Conservation (phyloP, 2,888 invertebrate species). For the Cryptocheilus praepositus region DNA sequence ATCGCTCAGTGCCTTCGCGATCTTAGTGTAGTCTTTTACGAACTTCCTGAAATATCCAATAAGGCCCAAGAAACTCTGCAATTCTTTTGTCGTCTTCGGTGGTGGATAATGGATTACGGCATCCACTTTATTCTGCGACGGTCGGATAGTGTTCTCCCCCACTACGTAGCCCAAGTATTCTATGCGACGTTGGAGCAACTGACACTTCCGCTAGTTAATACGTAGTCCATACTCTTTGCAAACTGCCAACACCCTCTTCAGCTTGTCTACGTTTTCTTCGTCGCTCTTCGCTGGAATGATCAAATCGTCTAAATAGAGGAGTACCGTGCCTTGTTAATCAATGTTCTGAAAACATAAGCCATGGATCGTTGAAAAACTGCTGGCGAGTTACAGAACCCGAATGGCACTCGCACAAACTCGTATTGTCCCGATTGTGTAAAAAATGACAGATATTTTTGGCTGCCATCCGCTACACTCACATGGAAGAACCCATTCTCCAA, state of each 20-base stretch:
- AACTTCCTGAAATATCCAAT: slow-evolving; percentile 51
- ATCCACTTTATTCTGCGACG: neutral
- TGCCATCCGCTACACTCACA: no score
- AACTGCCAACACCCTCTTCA: slow-evolving; percentile 35
- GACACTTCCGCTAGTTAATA: slow-evolving; percentile 49
- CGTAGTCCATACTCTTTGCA: slow-evolving; percentile 31
- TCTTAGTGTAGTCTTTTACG: slow-evolving; percentile 40
- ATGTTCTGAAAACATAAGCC: neutral
- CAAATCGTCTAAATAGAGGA: slow-evolving; percentile 13
- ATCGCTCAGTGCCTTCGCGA: slow-evolving; percentile 54
- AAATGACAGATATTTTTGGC: no score
- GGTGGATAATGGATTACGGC: slow-evolving; percentile 1
- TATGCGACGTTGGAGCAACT: slow-evolving; percentile 3
- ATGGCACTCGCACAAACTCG: no score
- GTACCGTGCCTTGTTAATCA: neutral
- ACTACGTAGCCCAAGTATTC: slow-evolving; percentile 14
- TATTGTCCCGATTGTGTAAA: no score
- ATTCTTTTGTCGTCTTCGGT: neutral
- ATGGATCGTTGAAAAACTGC: neutral
- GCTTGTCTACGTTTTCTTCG: slow-evolving; percentile 18
- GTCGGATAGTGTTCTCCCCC: neutral
- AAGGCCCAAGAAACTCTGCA: neutral
- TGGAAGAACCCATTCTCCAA: no score
- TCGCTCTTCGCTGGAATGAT: neutral
- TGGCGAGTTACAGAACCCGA: no score